Base-by-base conservation (phyloP, 2,888 invertebrate genomes). In the Melinopterus prodromus region DNA sequence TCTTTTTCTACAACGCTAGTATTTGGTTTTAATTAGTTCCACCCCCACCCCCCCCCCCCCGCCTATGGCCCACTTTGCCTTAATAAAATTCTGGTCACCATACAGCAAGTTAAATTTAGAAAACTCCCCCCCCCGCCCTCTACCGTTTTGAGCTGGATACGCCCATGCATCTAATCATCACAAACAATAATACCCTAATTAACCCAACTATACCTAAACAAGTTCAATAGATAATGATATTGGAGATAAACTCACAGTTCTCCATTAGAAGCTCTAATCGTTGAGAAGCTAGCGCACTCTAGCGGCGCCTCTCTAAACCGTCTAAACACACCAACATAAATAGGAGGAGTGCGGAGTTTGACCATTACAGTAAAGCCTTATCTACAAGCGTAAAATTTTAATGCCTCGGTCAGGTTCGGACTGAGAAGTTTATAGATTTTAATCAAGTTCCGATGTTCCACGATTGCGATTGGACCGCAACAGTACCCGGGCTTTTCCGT, bases 281-380 rank as follows among this genome's bases (percentile, higher is more conserved):
- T 1, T 4, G 53, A 9, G 53, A 53, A 53, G 53, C 12, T 1
- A 53, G 53, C 53, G 53, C 53, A 53, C 53, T 53, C 53, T 53
- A 53, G 5, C 12, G 53, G 53, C 53, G 53, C 12, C 53, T 53
- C 53, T 53, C 53, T 53, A 53, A 53, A 53, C 53, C 5, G 53
- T 53, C 53, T 4, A 53, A 53, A 53, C 53, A 53, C 9, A 53
- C 53, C 53, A 53, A 53, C 53, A 53, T 12, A 53, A 7, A 53
- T 53, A 53, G 12, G 2, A 53, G 2, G 2, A 53, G 53, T 53
- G 53, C 53, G 53, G 53, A 53, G 53, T 53, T 53, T 53, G 53
- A 53, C 53, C 53, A 53, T 53, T 53, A 53, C 53, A 53, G 53
- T 53, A 53, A 53, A 53, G 53, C 53, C 53, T 53, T 53, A 53